Evolutionary conservation across 2,797 vertebrate species (phyloP), one percentile per base, ranked within the genome.

Genomic region (Simalia tracyae): DNA sequence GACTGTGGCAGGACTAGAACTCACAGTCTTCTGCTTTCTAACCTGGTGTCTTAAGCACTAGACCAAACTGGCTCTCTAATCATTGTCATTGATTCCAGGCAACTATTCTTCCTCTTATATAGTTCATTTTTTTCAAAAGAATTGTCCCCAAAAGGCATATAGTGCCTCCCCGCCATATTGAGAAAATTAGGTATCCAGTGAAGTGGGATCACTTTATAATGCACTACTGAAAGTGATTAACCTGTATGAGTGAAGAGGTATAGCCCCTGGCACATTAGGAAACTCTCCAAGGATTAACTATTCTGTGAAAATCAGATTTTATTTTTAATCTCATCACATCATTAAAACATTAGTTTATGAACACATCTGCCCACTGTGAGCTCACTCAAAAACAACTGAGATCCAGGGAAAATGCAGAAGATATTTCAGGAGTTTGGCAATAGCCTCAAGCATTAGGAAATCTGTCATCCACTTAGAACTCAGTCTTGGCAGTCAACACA

Each of bases 261-360:
- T 84, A 92, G 93, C 94, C 59, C 50, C 56, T 0, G 14, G 90
- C 61, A 89, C 54, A 87, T 88, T 92, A 94, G 95, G 96, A 94
- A 95, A 54, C 61, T 81, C 92, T 95, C 95, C 94, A 96, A 95
- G 94, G 96, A 93, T 96, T 96, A 96, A 96, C 90, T 94, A 92
- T 92, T 87, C 59, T 88, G 92, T 91, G 92, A 90, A 92, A 95
- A 96, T 95, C 95, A 95, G 94, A 85, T 72, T 94, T 95, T 94
- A 85, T 94, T 96, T 96, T 90, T 92, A 95, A 86, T 95, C 95
- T 96, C 92, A 93, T 93, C 90, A 92, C 91, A 93, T 94, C 93
- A 94, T 95, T 96, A 95, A 96, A 96, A 93, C 94, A 94, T 96
- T 91, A 90, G 94, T 96, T 95, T 96, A 93, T 92, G 94, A 94